These are phyloP conservation scores for Myanophis thanlyinensis DNA, from an alignment of 2,113 vertebrate genomes.

Conservation along the genomic window DNA sequence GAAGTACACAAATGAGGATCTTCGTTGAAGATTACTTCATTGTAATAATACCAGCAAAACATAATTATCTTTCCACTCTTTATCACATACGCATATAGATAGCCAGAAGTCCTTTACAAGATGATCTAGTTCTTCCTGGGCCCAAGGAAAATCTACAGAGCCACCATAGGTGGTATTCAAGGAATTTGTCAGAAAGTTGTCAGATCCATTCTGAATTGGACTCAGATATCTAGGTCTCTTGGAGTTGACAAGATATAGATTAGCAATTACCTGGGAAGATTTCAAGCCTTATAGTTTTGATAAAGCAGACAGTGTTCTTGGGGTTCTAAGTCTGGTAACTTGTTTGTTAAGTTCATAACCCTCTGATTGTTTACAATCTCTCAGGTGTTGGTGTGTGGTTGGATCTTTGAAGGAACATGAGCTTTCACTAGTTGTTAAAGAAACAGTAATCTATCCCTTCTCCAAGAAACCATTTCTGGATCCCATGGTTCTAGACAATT, in stretches of 20 bases:
- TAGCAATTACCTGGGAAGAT: background rate
- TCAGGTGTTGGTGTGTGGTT: background rate
- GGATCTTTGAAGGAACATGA: background rate
- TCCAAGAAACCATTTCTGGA: background rate
- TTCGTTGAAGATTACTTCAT: background rate
- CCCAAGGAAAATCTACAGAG: background rate
- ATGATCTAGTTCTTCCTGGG: background rate
- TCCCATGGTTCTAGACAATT: background rate
- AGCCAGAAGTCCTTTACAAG: background rate
- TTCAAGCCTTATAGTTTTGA: background rate
- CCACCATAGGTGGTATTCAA: background rate
- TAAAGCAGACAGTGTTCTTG: background rate
- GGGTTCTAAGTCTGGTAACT: background rate
- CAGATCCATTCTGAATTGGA: background rate
- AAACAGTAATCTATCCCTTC: background rate
- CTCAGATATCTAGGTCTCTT: background rate
- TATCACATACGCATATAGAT: background rate
- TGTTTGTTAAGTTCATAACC: background rate
- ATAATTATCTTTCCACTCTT: background rate
- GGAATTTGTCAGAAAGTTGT: background rate
- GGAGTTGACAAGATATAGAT: background rate
- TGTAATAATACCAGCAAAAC: background rate
- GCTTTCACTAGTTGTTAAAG: background rate
- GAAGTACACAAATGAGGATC: background rate
- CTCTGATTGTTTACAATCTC: background rate